A percentile compares a stretch with the other conserved stretches of the same genome.
These are phyloP conservation scores for Ophion costatus DNA, from an alignment of 2,888 invertebrate genomes.

Conservation along the genomic window DNA sequence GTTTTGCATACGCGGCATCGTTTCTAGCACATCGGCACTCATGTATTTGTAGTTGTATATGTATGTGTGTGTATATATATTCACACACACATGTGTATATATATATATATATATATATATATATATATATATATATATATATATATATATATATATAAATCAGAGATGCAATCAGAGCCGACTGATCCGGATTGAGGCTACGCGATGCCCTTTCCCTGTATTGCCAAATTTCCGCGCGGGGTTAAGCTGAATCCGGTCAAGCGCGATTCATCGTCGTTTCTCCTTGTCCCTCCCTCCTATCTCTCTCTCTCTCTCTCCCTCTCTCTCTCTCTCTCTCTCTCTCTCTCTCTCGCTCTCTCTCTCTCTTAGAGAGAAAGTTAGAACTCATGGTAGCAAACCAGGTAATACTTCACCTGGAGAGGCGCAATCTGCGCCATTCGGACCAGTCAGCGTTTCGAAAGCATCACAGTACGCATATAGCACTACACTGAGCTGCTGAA, in stretches of 20 bases:
- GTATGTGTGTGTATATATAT: not conserved
- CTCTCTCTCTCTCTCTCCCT: not conserved
- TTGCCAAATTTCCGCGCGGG: constrained; percentile 52
- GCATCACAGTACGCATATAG: no score
- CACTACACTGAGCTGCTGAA: no score
- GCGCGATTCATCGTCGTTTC: constrained; percentile 39
- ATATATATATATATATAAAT: not conserved
- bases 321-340: not conserved
- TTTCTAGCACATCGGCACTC: constrained; percentile 1
- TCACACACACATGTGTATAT: no score
- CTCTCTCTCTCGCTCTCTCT: not conserved
- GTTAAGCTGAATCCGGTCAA: constrained; percentile 45
- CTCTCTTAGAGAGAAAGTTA: no score
- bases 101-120: not conserved
- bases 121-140: not conserved
- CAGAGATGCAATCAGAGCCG: constrained; percentile 59
- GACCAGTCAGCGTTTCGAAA: no score
- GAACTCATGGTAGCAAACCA: no score
- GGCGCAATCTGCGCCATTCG: no score
- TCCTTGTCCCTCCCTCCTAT: not conserved
- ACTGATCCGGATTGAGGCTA: constrained; percentile 58
- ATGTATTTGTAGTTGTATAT: constrained; percentile 4
- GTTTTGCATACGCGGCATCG: constrained; percentile 11
- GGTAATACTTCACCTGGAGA: no score
- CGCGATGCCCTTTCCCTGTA: constrained; percentile 45